Percentiles rank a stretch among this genome's conserved stretches.
Evolutionary conservation across 2,113 vertebrate genomes (phyloP).

Genomic region (Climacteris rufus): DNA sequence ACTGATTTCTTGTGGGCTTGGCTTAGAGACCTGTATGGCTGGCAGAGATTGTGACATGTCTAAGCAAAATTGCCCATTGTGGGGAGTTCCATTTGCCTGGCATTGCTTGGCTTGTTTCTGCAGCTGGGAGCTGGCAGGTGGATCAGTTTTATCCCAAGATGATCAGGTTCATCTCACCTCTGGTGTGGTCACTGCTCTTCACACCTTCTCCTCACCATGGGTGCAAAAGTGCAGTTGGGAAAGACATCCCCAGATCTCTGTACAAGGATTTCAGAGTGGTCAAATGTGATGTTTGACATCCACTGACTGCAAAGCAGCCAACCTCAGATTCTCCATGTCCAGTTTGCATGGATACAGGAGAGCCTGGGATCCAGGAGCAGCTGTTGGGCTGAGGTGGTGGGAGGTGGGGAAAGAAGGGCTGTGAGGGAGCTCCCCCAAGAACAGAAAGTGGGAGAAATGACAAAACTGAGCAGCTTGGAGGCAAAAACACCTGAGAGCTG

Average conservation of each 20-base stretch:
- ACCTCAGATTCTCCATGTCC: background rate
- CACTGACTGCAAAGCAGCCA: background rate
- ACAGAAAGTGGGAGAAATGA: accelerated
- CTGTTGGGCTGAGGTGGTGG: background rate
- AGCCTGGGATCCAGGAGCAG: accelerated
- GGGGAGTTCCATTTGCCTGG: constrained; percentile 22
- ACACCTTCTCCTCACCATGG: background rate
- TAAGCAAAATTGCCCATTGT: constrained; percentile 54
- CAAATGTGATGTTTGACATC: accelerated
- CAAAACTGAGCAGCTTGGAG: too few species aligned
- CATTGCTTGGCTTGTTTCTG: constrained; percentile 65
- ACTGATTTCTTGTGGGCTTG: background rate
- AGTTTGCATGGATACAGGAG: background rate
- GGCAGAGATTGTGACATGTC: constrained; percentile 2
- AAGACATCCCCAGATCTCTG: background rate
- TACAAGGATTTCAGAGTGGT: background rate
- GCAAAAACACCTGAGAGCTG: background rate
- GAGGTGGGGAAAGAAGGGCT: background rate
- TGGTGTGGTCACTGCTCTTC: background rate
- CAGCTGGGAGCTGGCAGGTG: constrained; percentile 66
- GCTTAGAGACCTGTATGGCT: background rate
- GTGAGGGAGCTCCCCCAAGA: background rate
- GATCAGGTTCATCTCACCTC: background rate
- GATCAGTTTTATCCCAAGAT: background rate
- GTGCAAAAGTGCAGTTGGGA: background rate